phyloP scores from a whole-genome alignment of 2,113 vertebrate genomes.

The Hoplias malabaricus region DNA sequence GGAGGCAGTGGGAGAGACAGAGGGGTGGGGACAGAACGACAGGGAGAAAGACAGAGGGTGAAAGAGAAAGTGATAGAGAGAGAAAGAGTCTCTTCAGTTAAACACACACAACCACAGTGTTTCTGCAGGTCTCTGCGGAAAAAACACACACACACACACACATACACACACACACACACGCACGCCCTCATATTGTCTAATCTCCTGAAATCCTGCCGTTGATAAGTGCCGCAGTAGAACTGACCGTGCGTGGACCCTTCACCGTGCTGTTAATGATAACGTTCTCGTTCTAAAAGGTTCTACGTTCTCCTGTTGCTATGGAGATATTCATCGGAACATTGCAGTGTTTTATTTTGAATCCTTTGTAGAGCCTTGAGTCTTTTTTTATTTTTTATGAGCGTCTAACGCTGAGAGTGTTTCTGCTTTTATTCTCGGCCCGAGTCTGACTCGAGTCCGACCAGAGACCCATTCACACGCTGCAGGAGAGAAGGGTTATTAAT shows the following conservation, averaged over 20 bases:
- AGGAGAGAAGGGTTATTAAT: too few species aligned
- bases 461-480: too few species aligned
- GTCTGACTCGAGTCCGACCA: too few species aligned
- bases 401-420: too few species aligned
- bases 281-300: not conserved
- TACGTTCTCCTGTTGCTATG: not conserved
- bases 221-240: too few species aligned
- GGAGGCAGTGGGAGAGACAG: too few species aligned
- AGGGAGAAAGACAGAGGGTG: not conserved
- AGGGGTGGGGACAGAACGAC: not conserved
- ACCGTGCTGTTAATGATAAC: not conserved
- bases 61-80: not conserved
- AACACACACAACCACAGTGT: conserved; percentile 1
- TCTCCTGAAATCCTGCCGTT: too few species aligned
- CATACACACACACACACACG: conserved; percentile 18
- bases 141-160: not conserved
- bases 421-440: too few species aligned
- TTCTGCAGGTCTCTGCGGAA: conserved; percentile 19
- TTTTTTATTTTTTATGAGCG: too few species aligned
- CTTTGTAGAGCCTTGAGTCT: too few species aligned
- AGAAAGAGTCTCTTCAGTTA: not conserved
- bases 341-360: too few species aligned
- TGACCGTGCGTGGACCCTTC: too few species aligned
- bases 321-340: not conserved
- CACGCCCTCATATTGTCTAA: not conserved